Conservation (phyloP, 2,113 vertebrate species). For the Ophthalmolycus amberensis region DNA sequence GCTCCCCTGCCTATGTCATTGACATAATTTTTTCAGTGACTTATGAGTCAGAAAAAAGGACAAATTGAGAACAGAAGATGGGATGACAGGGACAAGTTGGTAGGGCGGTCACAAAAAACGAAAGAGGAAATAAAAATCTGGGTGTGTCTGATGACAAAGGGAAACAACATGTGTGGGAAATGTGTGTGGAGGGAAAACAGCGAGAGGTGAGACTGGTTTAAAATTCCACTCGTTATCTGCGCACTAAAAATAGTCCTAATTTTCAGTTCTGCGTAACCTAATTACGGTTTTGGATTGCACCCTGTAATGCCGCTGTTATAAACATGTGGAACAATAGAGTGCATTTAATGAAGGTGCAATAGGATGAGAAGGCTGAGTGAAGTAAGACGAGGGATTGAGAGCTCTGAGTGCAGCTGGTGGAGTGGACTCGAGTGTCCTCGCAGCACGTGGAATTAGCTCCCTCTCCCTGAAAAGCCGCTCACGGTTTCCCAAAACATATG, state of each 20-base stretch:
- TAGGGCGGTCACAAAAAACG: not conserved
- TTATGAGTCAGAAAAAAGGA: not conserved
- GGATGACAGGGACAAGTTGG: not conserved
- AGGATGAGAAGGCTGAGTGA: not conserved
- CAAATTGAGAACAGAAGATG: not conserved
- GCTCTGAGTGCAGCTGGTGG: conserved; percentile 29
- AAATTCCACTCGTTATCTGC: not conserved
- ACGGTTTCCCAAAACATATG: conserved; percentile 41
- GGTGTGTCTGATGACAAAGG: conserved; percentile 17
- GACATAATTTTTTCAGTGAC: conserved; percentile 29
- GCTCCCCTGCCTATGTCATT: conserved; percentile 5
- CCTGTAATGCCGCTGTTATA: not conserved
- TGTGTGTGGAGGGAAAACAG: not conserved
- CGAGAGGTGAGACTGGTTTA: not conserved
- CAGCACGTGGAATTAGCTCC: conserved; percentile 32
- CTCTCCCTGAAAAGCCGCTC: conserved; percentile 23
- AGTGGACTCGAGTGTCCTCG: conserved; percentile 4
- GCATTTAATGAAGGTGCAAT: conserved; percentile 9
- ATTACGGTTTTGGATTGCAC: not conserved
- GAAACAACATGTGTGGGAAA: not conserved
- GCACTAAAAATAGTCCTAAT: no score
- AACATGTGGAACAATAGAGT: not conserved
- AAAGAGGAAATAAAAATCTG: conserved; percentile 30
- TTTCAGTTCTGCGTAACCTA: not conserved
- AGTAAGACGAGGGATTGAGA: conserved; percentile 17